Evolutionary conservation across 2,797 vertebrate species (phyloP), one percentile per base, ranked within the genome.

Genomic region (Cynodonichthys magdalenae): DNA sequence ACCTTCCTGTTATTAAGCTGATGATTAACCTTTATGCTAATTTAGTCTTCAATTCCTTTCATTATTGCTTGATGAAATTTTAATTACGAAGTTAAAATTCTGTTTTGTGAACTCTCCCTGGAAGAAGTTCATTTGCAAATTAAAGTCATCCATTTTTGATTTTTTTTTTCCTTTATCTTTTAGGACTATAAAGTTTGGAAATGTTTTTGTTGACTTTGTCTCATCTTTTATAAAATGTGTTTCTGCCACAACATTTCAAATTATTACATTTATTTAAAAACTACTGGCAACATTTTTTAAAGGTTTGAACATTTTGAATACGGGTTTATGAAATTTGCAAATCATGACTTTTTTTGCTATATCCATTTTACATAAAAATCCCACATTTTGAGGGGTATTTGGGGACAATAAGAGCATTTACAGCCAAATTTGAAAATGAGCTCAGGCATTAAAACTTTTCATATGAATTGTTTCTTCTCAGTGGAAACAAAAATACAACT

Each of bases 1-100:
- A 88, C 87, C 86, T 88, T 89, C 66, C 48, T 69, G 74, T 68
- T 81, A 76, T 80, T 84, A 80, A 88, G 77, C 74, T 82, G 74
- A 79, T 80, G 67, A 90, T 88, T 89, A 90, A 84, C 87, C 88
- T 90, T 90, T 84, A 87, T 61, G 74, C 71, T 71, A 77, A 66
- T 86, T 90, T 86, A 85, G 78, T 59, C 56, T 73, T 66, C 66
- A 58, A 67, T 86, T 73, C 19, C 66, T 76, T 80, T 89, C 80
- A 86, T 86, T 87, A 85, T 86, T 83, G 81, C 79, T 77, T 79
- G 60, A 87, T 85, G 67, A 79, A 87, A 86, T 87, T 88, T 81
- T 83, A 86, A 91, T 90, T 85, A 85, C 62, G 75, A 77, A 61
- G 59, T 71, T 75, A 63, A 81, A 83, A 81, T 75, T 64, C 59